These are phyloP conservation scores for Sinella curviseta DNA, from an alignment of 1,140 invertebrate species.

Conservation along the genomic window DNA sequence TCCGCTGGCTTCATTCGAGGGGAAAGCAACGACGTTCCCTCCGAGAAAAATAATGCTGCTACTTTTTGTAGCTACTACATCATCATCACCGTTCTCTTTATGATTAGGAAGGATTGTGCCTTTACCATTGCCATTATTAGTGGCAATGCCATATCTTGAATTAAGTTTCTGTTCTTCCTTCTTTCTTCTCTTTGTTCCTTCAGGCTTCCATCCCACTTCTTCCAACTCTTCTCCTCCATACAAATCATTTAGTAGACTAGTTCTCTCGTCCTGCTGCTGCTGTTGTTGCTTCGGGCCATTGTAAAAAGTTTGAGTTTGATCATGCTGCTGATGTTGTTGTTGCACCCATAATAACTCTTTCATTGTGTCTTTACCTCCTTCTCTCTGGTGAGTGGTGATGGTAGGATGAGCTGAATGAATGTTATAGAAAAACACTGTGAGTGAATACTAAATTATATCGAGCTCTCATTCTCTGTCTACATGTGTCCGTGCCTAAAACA, in stretches of 20 bases:
- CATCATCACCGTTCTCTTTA: background rate
- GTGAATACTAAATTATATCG: background rate
- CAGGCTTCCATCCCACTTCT: background rate
- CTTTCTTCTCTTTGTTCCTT: background rate
- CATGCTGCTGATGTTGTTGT: background rate
- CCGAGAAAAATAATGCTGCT: background rate
- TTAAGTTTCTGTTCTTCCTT: background rate
- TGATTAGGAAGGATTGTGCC: background rate
- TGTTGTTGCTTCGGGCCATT: constrained; percentile 13
- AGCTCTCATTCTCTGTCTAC: no score
- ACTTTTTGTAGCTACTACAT: background rate
- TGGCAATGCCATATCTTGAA: background rate
- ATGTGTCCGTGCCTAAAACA: background rate
- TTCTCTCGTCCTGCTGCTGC: background rate
- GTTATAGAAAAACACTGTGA: background rate
- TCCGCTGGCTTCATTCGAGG: background rate
- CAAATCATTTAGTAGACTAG: background rate
- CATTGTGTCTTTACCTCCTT: background rate
- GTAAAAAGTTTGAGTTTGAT: background rate
- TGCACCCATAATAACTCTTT: background rate
- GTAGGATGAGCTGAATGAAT: background rate
- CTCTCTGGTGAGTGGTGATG: background rate
- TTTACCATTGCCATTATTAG: background rate
- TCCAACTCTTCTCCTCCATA: background rate
- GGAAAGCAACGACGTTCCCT: background rate